These are phyloP conservation scores for Catostomus latipinnis DNA, from an alignment of 2,797 vertebrate species.

Conservation along the genomic window DNA sequence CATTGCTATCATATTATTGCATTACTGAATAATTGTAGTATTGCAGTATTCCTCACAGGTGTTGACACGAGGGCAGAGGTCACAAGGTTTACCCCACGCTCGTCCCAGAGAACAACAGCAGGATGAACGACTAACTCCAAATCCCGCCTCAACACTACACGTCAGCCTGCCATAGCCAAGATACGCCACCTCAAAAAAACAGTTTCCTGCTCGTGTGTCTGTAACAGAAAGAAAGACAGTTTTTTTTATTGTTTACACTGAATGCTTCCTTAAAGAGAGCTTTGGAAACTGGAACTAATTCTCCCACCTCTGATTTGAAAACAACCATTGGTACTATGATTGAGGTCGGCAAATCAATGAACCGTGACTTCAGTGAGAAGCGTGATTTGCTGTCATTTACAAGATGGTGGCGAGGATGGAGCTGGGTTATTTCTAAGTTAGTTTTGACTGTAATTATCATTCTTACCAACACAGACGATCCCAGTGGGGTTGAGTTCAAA, in stretches of 20 bases:
- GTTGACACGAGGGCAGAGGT: conserved; percentile 81
- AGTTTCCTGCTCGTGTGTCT: conserved; percentile 84
- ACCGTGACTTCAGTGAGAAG: no score
- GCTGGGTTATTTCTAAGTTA: not conserved
- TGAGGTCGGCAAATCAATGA: no score
- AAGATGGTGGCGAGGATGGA: no score
- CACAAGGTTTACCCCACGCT: conserved; percentile 85
- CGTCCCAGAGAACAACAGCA: conserved; percentile 85
- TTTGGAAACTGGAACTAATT: no score
- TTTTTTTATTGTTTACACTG: not conserved
- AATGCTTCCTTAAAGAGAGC: not conserved
- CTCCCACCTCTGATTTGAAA: no score
- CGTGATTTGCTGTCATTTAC: no score
- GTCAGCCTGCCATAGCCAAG: conserved; percentile 76
- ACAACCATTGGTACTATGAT: no score
- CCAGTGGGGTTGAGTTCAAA: conserved; percentile 67
- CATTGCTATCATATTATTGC: no score
- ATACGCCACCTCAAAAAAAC: conserved; percentile 74
- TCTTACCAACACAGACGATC: conserved; percentile 67
- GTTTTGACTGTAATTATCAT: no score
- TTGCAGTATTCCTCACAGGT: conserved; percentile 76
- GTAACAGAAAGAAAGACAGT: not conserved
- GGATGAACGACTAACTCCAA: conserved; percentile 82
- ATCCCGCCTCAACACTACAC: conserved; percentile 83
- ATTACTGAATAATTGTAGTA: not conserved